phyloP scores from a whole-genome alignment of 2,888 invertebrate species.

The Cylindroiulus punctatus region DNA sequence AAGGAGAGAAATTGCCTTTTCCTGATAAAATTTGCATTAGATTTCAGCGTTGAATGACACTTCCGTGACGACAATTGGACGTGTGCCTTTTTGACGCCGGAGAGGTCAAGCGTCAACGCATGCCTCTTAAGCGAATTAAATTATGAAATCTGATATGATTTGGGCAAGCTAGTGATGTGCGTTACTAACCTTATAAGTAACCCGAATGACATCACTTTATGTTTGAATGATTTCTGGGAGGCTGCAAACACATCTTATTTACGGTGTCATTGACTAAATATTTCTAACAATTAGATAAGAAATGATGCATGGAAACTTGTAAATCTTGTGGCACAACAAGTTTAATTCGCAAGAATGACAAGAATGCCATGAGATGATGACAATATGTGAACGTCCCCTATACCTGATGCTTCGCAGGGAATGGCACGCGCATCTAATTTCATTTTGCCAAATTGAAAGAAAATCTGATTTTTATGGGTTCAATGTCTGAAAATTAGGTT shows the following conservation, averaged over 20 bases:
- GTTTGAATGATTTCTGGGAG: no score
- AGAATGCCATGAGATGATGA: no score
- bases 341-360: no score
- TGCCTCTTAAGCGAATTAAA: not conserved
- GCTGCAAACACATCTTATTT: no score
- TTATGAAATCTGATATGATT: not conserved
- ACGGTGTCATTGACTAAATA: no score
- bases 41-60: not conserved
- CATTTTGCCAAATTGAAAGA: not conserved
- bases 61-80: not conserved
- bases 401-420: not conserved
- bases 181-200: not conserved
- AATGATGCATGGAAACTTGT: no score
- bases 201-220: not conserved
- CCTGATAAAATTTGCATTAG: not conserved
- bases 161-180: not conserved
- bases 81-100: not conserved
- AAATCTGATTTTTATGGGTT: not conserved
- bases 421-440: not conserved
- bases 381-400: no score
- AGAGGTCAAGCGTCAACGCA: not conserved
- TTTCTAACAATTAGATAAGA: no score
- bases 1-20: slow-evolving; percentile 35
- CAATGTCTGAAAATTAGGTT: slow-evolving; percentile 13
- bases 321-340: no score